Conservation (phyloP, 2,113 vertebrate genomes). For the Morone saxatilis region DNA sequence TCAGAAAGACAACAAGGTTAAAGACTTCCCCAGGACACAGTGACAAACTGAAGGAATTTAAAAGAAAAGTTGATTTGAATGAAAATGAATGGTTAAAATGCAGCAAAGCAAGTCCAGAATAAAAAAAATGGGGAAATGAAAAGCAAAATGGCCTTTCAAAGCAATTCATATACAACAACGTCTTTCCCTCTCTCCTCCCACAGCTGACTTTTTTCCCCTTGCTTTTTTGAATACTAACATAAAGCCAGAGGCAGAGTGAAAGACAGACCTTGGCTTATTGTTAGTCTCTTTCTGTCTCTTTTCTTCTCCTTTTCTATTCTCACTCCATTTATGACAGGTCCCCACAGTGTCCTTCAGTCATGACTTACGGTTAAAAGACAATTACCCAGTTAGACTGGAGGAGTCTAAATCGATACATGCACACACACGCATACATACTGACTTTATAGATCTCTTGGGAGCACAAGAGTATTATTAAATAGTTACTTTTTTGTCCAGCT, state of each 20-base stretch:
- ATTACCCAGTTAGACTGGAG: conserved; percentile 67
- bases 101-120: not conserved
- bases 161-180: conserved; percentile 2
- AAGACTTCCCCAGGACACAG: not conserved
- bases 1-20: conserved; percentile 11
- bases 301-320: conserved; percentile 29
- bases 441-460: conserved; percentile 51
- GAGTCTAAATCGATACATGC: conserved; percentile 65
- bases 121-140: not conserved
- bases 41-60: conserved; percentile 8
- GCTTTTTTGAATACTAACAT: conserved; percentile 18
- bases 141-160: conserved; percentile 30
- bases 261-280: conserved; percentile 61
- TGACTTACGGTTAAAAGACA: conserved; percentile 79
- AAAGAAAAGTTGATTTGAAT: conserved; percentile 21
- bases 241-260: conserved; percentile 41
- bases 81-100: conserved; percentile 13
- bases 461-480: conserved; percentile 54
- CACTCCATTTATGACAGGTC: conserved; percentile 63
- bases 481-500: conserved; percentile 42
- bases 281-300: conserved; percentile 21
- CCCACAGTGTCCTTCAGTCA: conserved; percentile 69
- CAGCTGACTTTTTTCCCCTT: not conserved
- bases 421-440: not conserved
- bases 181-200: not conserved